These are phyloP conservation scores for Lepidothrix coronata DNA, from an alignment of 2,113 vertebrate genomes.

Conservation along the genomic window DNA sequence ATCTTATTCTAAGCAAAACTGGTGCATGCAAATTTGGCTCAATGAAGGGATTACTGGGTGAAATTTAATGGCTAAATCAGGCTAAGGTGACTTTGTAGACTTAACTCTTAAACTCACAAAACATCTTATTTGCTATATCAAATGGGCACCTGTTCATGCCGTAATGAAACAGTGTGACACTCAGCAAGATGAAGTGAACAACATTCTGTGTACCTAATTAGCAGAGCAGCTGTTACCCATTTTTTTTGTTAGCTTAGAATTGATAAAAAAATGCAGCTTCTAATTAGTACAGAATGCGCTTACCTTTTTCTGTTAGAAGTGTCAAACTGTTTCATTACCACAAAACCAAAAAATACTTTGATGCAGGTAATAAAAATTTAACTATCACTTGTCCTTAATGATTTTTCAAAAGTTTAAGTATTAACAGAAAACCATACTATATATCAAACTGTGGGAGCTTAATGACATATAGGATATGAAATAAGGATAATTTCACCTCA, in stretches of 20 bases:
- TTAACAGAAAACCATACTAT: not conserved
- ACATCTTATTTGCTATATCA: not conserved
- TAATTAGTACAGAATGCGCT: conserved; percentile 43
- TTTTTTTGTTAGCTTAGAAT: conserved; percentile 13
- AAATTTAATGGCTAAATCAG: not conserved
- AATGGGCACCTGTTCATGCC: not conserved
- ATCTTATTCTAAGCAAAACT: not conserved
- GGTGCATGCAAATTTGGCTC: not conserved
- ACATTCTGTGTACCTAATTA: conserved; percentile 50
- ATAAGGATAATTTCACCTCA: not conserved
- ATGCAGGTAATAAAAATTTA: conserved; percentile 13
- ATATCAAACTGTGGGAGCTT: not conserved
- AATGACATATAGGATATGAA: not conserved
- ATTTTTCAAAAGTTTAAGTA: not conserved
- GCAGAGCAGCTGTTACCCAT: conserved; percentile 52
- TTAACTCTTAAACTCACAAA: conserved; percentile 3
- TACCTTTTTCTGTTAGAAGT: conserved; percentile 23
- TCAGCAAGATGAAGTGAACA: conserved; percentile 5
- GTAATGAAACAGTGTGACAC: conserved; percentile 10
- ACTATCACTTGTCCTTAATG: not conserved
- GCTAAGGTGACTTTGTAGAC: not conserved
- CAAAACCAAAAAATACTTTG: not conserved
- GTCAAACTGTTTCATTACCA: conserved; percentile 42
- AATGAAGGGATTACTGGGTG: not conserved
- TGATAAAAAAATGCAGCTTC: conserved; percentile 33